A percentile compares a stretch with the other conserved stretches of the same genome.
phyloP scores from a whole-genome alignment of 2,888 invertebrate species.

The Himalopsyche japonica region DNA sequence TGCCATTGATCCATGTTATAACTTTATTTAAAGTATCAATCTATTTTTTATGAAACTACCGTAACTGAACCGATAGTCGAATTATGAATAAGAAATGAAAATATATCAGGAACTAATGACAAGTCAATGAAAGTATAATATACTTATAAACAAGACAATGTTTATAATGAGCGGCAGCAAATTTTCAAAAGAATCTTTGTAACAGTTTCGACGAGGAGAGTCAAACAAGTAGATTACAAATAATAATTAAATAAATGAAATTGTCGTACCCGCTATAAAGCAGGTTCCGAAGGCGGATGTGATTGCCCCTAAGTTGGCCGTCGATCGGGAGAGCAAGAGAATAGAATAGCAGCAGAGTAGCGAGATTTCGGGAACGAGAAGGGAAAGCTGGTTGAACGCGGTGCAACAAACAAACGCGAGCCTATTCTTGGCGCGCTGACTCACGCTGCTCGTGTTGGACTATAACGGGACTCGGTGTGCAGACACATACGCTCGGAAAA shows the following conservation, averaged over 20 bases:
- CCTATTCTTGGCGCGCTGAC: constrained; percentile 56
- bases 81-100: neutral
- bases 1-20: no score
- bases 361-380: neutral
- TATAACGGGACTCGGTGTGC: constrained; percentile 45
- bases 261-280: neutral
- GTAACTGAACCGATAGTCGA: neutral
- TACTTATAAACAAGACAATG: neutral
- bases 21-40: no score
- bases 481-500: constrained; percentile 53
- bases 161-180: neutral
- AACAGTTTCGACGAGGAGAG: neutral
- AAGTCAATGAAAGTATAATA: neutral
- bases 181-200: neutral
- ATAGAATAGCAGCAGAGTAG: neutral
- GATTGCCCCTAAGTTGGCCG: constrained; percentile 49
- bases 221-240: neutral
- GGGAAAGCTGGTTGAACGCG: constrained; percentile 44
- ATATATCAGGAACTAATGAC: neutral
- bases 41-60: no score
- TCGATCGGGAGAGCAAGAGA: neutral
- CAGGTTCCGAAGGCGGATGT: neutral
- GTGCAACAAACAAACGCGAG: constrained; percentile 60
- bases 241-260: neutral
- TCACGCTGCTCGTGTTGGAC: constrained; percentile 49